Base-by-base conservation (phyloP, 2,888 invertebrate species). In the Celastrina argiolus region DNA sequence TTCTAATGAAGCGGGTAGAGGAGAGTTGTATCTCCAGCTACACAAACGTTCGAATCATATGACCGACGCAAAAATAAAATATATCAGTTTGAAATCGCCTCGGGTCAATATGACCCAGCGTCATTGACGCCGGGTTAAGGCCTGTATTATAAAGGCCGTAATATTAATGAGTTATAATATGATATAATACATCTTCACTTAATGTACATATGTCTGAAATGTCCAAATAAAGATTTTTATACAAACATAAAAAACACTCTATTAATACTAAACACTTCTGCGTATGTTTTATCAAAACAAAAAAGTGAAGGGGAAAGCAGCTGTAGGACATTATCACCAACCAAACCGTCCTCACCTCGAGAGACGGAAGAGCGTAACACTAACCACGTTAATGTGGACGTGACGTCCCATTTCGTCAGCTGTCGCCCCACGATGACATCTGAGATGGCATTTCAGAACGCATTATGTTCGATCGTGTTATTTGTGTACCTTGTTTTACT, bases 331-430 rank as follows among this genome's bases (percentile, higher is more conserved):
- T 79, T 78, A 68, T 75, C 70, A 12, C 76, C 76, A 26, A 67
- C 74, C 73, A 64, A 74, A 68, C 66, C 67, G 68, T 69, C 67
- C 70, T 69, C 74, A 73, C 74, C 74, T 76, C 74, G 74, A 73
- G 76, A 76, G 76, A 76, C 81, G 82, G 82, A 82, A 81, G 76
- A 74, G 73, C 72, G 77, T 77, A 76, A 78, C 77, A 73, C 71
- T 68, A 74, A 73, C 76, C 76, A 76, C 65, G 22, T 22, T 81
- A 81, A 83, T 81, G 81, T 78, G 80, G 81, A 76, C 74, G 74
- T 77, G 81, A 83, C 80, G 76, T 76, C 74, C 75, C 81, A 71
- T 82, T 82, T 82, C 82, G 75, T 81, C 82, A 80, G 79, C 80
- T 79, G 81, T 80, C 79, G 67, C 67, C 71, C 65, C 66, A 73